Base-by-base conservation (phyloP, 2,113 vertebrate species). In the Candoia aspera region DNA sequence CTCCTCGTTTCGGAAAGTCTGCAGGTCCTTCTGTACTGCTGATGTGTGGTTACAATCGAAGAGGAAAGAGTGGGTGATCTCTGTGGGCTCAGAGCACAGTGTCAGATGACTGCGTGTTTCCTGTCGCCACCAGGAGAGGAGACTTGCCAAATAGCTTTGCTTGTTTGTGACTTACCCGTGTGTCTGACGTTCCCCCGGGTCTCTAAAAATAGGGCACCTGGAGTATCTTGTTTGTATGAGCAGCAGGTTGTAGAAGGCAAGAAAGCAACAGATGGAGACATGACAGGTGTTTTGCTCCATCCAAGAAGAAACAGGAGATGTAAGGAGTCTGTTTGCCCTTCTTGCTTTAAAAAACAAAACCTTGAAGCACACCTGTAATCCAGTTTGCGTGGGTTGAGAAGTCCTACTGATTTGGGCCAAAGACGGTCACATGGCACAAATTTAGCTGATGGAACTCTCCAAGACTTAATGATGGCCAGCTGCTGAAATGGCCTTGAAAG, bases 11-110 rank as follows among this genome's bases (percentile, higher is more conserved):
- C n/a, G 53, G 55, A 37, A 84, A 64, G 29, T 33, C 24, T 33
- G 4, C 8, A 17, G 15, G 12, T 21, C 58, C 6, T 21, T 17
- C 17, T 23, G 2, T 37, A 15, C 12, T 54, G 19, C 2, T 46
- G 62, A 21, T 46, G 24, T 59, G 24, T 29, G 23, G 57, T 54
- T 19, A 21, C 24, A 11, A 54, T 9, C 0, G 1, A 5, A 49
- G 87, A 92, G 91, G 73, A 92, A 89, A 54, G 91, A 42, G 87
- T 89, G 91, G 91, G 87, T 55, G 87, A 19, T 33, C 6, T 46
- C 8, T 26, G 21, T 3, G 86, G 86, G 53, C 24, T 42, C 8
- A 9, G 12, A 62, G n/a, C 57, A 26, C 12, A 1, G 0, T 6
- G 68, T 62, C 57, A 62, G 29, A 58, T 2, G 29, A 26, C n/a